Evolutionary conservation across 1,140 invertebrate genomes (phyloP).

Genomic region (Drosophila eugracilis): DNA sequence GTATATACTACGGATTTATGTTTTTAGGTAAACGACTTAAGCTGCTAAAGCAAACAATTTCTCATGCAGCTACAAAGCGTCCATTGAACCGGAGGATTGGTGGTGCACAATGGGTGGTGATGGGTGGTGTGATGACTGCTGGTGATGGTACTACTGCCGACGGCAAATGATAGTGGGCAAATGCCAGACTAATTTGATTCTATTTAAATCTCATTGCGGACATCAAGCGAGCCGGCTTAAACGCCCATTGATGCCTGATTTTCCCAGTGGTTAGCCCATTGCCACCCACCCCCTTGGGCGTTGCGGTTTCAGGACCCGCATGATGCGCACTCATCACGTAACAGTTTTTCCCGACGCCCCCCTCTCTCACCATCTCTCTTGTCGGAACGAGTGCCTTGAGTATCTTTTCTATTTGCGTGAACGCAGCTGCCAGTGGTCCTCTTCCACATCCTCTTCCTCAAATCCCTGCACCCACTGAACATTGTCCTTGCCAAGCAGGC

Average conservation of each 20-base stretch:
- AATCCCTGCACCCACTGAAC: constrained; percentile 20
- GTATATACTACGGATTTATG: constrained; percentile 74
- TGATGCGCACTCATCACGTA: constrained; percentile 78
- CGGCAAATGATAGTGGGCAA: constrained; percentile 46
- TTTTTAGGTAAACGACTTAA: constrained; percentile 80
- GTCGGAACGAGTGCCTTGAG: constrained; percentile 77
- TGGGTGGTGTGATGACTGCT: neutral
- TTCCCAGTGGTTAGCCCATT: constrained; percentile 32
- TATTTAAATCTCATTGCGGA: constrained; percentile 82
- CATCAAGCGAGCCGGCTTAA: constrained; percentile 78
- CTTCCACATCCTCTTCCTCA: constrained; percentile 15
- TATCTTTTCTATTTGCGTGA: constrained; percentile 82
- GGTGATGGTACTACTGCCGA: neutral
- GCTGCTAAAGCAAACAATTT: constrained; percentile 74
- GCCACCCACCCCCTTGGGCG: neutral
- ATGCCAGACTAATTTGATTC: constrained; percentile 81
- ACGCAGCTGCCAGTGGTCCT: constrained; percentile 66
- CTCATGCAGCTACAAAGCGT: constrained; percentile 56
- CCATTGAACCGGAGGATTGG: constrained; percentile 55
- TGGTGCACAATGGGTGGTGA: neutral
- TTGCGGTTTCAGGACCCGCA: constrained; percentile 61
- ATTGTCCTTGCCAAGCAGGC: constrained; percentile 49
- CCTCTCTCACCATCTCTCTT: too few species aligned
- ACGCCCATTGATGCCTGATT: constrained; percentile 74
- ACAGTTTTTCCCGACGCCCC: constrained; percentile 46